Base-by-base conservation (phyloP, 1,140 invertebrate species). In the Bicyclus anynana region DNA sequence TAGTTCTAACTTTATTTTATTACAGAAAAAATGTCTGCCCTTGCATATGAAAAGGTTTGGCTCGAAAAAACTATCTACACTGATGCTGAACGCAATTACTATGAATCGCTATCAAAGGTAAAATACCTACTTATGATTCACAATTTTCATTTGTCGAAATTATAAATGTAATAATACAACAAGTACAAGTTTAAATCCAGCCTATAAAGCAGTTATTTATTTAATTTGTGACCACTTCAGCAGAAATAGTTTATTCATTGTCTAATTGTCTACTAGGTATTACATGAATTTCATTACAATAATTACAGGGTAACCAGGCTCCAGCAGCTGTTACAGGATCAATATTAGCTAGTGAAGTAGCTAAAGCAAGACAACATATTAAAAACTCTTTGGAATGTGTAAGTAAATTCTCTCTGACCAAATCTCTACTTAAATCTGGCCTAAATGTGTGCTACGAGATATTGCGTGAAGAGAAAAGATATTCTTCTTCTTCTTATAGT, bases 341-440 rank as follows among this genome's bases (percentile, higher is more conserved):
- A 69, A 88, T 91, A 58, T 86, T 93, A 72, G 92, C 91, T 61
- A 90, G 87, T 76, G 92, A 93, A 90, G 92, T 93, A 60, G 92
- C 91, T 54, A 93, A 92, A 77, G 92, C 92, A 65, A 90, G 92
- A 72, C 90, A 93, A 82, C 90, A 92, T 74, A 92, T 92, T 81
- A 92, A 92, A 87, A 91, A 90, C 70, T 91, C 91, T 69, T 85
- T 92, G 75, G 91, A 92, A 87, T 91, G 91, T 89, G 92, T 92
- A 65, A 74, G 70, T 77, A 14, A 18, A 16, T 17, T 16, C 10
- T 9, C 2, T 40, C 16, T 40, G 9, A 21, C 3, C 21, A 16
- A 4, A 16, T n/a, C 13, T 46, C 21, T 18, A 21, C 1, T 16
- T 40, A 4, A 4, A 16, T 16, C 1, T n/a, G 4, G 37, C 9